A percentile compares a stretch with the other conserved stretches of the same genome.
These are phyloP conservation scores for Parasteatoda tepidariorum DNA, from an alignment of 1,140 invertebrate genomes.

Conservation along the genomic window DNA sequence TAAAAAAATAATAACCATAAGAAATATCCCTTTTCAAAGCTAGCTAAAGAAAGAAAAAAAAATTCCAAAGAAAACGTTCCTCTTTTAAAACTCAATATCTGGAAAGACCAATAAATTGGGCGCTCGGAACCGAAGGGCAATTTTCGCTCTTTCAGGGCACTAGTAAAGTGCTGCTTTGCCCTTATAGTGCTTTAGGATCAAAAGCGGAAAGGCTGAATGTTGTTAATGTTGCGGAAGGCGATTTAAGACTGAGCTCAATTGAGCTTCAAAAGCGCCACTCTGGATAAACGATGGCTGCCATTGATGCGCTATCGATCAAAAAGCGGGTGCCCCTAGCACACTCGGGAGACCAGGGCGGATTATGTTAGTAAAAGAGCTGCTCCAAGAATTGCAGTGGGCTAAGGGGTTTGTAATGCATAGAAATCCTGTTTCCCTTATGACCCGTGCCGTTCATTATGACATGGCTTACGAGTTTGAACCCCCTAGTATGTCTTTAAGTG, in stretches of 20 bases:
- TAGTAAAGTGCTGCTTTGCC: conserved; percentile 39
- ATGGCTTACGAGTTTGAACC: too few relatives aligned
- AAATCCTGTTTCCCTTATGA: too few relatives aligned
- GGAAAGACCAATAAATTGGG: conserved; percentile 32
- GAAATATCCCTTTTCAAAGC: background rate
- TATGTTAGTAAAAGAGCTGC: too few relatives aligned
- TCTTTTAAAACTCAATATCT: conserved; percentile 29
- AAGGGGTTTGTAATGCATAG: too few relatives aligned
- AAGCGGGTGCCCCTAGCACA: background rate
- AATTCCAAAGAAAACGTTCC: background rate
- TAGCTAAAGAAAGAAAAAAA: background rate
- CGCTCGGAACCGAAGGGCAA: conserved; percentile 17
- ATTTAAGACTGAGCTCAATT: conserved; percentile 49
- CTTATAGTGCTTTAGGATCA: conserved; percentile 6
- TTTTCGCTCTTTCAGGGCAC: conserved; percentile 35
- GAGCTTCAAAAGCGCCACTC: conserved; percentile 50
- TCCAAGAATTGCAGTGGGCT: too few relatives aligned
- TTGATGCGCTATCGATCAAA: conserved; percentile 45
- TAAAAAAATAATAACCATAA: background rate
- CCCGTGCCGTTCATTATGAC: too few relatives aligned
- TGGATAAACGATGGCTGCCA: conserved; percentile 47
- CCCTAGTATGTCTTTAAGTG: too few relatives aligned
- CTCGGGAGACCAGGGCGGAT: background rate
- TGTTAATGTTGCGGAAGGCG: conserved; percentile 52
- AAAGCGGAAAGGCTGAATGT: conserved; percentile 24